Percentiles rank a stretch among this genome's conserved stretches.
phyloP scores from a whole-genome alignment of 2,113 vertebrate species.

The Cyprichromis sp. region DNA sequence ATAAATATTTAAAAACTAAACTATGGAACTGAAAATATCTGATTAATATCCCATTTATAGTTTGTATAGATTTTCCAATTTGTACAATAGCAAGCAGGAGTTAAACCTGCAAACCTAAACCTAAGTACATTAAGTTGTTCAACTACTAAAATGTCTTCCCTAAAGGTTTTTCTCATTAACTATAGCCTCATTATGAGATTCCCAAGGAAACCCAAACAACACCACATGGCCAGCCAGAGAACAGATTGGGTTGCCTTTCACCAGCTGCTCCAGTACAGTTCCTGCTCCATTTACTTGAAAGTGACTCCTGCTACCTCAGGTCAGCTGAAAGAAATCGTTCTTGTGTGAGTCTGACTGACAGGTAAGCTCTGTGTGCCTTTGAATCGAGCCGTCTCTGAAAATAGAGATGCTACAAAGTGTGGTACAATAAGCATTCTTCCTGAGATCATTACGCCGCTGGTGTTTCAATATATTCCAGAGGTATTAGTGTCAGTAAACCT shows the following conservation, averaged over 20 bases:
- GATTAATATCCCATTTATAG: background rate
- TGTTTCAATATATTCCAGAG: background rate
- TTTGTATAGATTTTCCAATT: background rate
- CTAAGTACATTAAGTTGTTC: background rate
- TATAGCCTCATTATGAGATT: background rate
- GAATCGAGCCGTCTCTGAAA: background rate
- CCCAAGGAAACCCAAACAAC: background rate
- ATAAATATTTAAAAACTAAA: constrained; percentile 38
- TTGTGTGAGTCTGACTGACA: background rate
- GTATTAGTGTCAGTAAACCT: constrained; percentile 26
- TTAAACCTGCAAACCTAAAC: background rate
- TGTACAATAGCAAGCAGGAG: background rate
- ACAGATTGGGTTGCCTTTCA: constrained; percentile 1
- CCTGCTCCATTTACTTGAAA: background rate
- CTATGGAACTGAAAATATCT: background rate
- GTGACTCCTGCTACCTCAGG: background rate
- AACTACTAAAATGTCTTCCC: background rate
- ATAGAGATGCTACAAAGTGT: background rate
- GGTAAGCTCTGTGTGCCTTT: background rate
- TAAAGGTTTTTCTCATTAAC: background rate
- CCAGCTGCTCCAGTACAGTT: background rate
- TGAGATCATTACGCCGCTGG: background rate
- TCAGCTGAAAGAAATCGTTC: background rate
- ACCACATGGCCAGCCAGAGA: background rate
- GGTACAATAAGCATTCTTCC: background rate